These are phyloP conservation scores for Aurelia aurita complex sp. Pacific DNA, from an alignment of 30 jellyfish, hydroid and myxozoan species.

Conservation along the genomic window DNA sequence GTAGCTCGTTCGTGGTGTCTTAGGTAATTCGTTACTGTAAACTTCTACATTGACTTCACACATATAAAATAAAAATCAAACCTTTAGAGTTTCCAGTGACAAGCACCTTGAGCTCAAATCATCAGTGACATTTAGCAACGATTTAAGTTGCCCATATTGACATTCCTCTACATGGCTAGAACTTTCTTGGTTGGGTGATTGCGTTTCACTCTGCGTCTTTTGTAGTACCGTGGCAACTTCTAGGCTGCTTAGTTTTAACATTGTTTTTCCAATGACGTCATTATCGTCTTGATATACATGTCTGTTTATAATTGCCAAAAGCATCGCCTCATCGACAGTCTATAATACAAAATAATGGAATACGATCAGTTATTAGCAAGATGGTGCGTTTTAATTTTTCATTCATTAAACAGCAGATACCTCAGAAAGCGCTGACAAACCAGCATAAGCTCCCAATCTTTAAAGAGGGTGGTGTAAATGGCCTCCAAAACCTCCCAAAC, in stretches of 20 bases:
- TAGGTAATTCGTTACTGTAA: no score
- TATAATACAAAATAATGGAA: background rate
- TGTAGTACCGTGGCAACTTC: conserved; percentile 20
- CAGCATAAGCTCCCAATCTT: no score
- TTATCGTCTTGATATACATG: conserved; percentile 73
- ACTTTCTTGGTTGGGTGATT: background rate
- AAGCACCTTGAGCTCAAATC: conserved; percentile 25
- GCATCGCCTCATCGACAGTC: conserved; percentile 50
- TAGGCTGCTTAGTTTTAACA: conserved; percentile 50
- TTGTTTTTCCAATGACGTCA: conserved; percentile 57
- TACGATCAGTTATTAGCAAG: no score
- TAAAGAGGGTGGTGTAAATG: no score
- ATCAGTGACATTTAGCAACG: conserved; percentile 31
- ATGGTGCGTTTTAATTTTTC: no score
- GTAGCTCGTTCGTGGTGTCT: no score
- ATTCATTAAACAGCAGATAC: no score
- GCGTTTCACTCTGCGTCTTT: background rate
- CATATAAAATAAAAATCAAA: background rate
- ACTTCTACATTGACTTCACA: no score
- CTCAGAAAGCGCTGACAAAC: no score
- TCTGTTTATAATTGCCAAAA: conserved; percentile 47
- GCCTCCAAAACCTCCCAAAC: no score
- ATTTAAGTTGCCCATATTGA: conserved; percentile 23
- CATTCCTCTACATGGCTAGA: background rate
- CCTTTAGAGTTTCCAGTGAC: conserved; percentile 54